Base-by-base conservation (phyloP, 1,140 invertebrate species). In the Aphaenogaster floridana region DNA sequence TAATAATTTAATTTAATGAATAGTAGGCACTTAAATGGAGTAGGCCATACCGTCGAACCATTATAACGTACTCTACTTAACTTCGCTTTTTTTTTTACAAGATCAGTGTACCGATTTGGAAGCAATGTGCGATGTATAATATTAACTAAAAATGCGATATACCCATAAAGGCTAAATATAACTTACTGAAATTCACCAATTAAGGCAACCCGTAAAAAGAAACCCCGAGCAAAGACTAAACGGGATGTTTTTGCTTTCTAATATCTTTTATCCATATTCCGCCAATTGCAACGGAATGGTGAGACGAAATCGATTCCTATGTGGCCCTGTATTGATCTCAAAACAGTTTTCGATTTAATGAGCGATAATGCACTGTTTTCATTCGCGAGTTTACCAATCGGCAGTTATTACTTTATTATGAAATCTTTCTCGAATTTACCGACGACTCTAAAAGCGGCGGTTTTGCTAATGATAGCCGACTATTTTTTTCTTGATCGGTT, bases 1-100 rank as follows among this genome's bases (percentile, higher is more conserved):
- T 45, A 81, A 81, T n/a, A 36, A 71, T 71, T 71, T 52, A 13
- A 36, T 68, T 36, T 66, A 71, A 71, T 34, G 78, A 81, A 71
- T 54, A 28, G 15, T 13, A 28, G n/a, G 54, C n/a, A 52, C 34
- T 69, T 42, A 69, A 71, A 42, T 17, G 50, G 48, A 80, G 17
- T 52, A 80, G 7, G 45, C 13, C n/a, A 28, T 28, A 48, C 5
- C 17, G 6, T 15, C 15, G 9, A 28, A 6, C 42, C 2, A 54
- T 81, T 69, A 42, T 68, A 28, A 81, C 66, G 36, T 54, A 45
- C 34, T 34, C n/a, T 48, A 28, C 17, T 54, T 48, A 34, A 52
- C 71, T 66, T 42, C 3, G n/a, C 3, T 57, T 68, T 42, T 71
- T 42, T 69, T 50, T 36, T 45, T 28, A 42, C 15, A 45, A 80